Conservation (phyloP, 37 sponge, comb jelly and placozoan genomes). For the Theonella swinhoei region DNA sequence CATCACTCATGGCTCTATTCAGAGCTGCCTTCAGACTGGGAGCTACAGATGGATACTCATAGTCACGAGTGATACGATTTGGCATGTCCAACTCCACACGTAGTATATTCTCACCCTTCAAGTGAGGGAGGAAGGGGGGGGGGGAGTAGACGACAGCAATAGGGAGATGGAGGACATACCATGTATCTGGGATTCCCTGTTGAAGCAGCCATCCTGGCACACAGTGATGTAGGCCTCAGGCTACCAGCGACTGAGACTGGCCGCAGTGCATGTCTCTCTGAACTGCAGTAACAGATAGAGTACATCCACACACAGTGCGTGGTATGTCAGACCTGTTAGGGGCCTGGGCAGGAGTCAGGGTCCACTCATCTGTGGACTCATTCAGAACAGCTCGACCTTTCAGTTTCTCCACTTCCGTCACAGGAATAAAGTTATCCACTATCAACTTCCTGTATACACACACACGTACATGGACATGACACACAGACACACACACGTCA, state of each 20-base stretch:
- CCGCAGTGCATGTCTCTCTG: conserved; percentile 3
- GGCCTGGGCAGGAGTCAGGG: conserved; percentile 29
- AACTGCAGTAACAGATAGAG: not conserved
- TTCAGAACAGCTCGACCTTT: conserved; percentile 70
- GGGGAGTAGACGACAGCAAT: too few relatives aligned
- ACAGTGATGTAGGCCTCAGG: conserved; percentile 58
- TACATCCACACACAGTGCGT: not conserved
- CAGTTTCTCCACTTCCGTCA: conserved; percentile 63
- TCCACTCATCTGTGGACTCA: conserved; percentile 88
- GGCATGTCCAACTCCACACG: conserved; percentile 93
- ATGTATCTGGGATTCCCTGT: conserved; percentile 81
- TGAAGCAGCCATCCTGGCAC: conserved; percentile 61
- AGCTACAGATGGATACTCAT: conserved; percentile 83
- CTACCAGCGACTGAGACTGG: conserved; percentile 66
- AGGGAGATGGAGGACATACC: conserved; percentile 37
- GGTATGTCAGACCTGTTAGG: too few relatives aligned
- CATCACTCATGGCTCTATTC: conserved; percentile 84
- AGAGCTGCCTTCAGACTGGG: conserved; percentile 87
- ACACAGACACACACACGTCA: not conserved
- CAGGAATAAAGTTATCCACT: conserved; percentile 89
- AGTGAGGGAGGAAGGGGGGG: too few relatives aligned
- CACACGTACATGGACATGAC: not conserved
- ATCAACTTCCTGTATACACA: conserved; percentile 59
- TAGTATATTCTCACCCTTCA: conserved; percentile 80
- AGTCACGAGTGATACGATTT: conserved; percentile 90